Evolutionary conservation across 2,113 vertebrate genomes (phyloP), one percentile per base, ranked within the genome.

Genomic region (Cyprinus carpio): DNA sequence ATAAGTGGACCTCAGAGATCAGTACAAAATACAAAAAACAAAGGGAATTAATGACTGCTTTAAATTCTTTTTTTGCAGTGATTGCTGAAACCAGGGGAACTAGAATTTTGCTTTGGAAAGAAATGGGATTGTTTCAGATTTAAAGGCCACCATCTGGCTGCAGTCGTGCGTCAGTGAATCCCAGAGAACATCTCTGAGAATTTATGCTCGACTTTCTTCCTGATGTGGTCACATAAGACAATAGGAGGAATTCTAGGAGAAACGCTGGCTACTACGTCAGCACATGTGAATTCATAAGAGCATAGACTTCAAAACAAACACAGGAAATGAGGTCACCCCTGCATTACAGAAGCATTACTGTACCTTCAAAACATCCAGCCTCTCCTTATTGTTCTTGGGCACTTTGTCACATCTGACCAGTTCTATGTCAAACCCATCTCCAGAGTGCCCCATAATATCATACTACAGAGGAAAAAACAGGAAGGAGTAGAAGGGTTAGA

Each of bases 341-440:
- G 4, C 25, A 62, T 31, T 29, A 34, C 51, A 65, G 18, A 56
- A 37, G 82, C 20, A 49, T 65, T 6, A 84, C 65, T 40, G 91
- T 96, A 99, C 98, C 97, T 98, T 97, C 18, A 99, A 93, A 86
- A 99, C 94, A 85, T 97, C 96, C 81, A 99, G 94, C 92, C 98
- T 96, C 90, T 99, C 92, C 67, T 99, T 99, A 92, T 98, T 95
- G 84, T 99, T 94, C 93, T 96, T 97, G 69, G 97, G 98, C 54
- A 95, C 88, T 90, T 95, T 96, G 90, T 97, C 93, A 46, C 90
- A 89, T 62, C 81, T 93, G 90, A 99, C 96, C 71, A 99, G 92
- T 65, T 92, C 80, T 1, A 99, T 97, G 91, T 97, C 90, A 85
- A 93, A 97, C 75, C 94, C 95, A 29, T 99, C 97, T 72, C 98